Percentiles rank a stretch among this genome's conserved stretches.
Conservation (phyloP, 2,113 vertebrate species). For the pig (Sus scrofa) region T2T-Sscrofa CM000812.6:245415501-245416000, state of each 20-base stretch:
- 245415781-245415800: neutral
- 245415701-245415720: constrained; percentile 6
- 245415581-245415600: constrained; percentile 70
- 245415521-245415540: constrained; percentile 84
- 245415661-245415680: constrained; percentile 10
- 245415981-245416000: neutral
- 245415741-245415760: constrained; percentile 13
- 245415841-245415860: neutral
- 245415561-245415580: constrained; percentile 77
- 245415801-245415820: neutral
- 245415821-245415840: neutral
- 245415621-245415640: constrained; percentile 45
- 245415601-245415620: constrained; percentile 61
- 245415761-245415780: neutral
- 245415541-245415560: constrained; percentile 81
- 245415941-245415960: neutral
- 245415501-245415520: constrained; percentile 82
- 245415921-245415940: neutral
- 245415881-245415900: neutral
- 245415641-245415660: neutral
- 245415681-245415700: neutral
- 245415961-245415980: neutral
- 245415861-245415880: neutral
- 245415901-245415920: neutral
- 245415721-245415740: neutral